Evolutionary conservation across 35 echinoderm and acorn worm species (phyloP), one percentile per base, ranked within the genome.

Genomic region (Eucidaris tribuloides): DNA sequence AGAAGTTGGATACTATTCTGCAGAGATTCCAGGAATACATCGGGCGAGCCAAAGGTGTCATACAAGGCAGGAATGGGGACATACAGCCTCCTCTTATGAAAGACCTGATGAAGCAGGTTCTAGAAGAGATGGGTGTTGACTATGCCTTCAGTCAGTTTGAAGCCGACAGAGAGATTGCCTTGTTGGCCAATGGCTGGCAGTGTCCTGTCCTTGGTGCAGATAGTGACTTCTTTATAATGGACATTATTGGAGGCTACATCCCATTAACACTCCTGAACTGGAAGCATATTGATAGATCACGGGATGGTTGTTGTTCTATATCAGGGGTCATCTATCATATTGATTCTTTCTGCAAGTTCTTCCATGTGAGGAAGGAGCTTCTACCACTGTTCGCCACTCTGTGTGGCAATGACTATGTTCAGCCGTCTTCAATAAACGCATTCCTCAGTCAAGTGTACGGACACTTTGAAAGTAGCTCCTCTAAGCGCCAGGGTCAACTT

Each of bases 101-200:
- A 6, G 37, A 80, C 41, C 81, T 93, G 2, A 80, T 90, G 2
- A 82, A 55, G 78, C 80, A 99, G 42, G 91, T 89, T 11, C 13
- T 99, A 13, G 58, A 64, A 3, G 90, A 90, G 58, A 24, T 90
- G 40, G 40, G 62, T 15, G 56, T 99, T 22, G 74, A 64, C 9
- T 99, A 83, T 85, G 87, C 62, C 35, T 78, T 83, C 35, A 78
- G 83, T 86, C 86, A 99, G 56, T 99, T 99, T 99, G 96, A 99
- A 83, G 96, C 96, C 1, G 96, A 99, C 71, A 76, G 79, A 43
- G 96, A 99, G 29, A 90, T 93, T 42, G 86, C 83, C 27, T 68
- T 78, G 0, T 76, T 99, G 18, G 90, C 90, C 15, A 99, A 99
- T 80, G 61, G 45, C 17, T 87, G 78, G 61, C 28, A 71, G 7